Evolutionary conservation across 2,113 vertebrate genomes (phyloP), one percentile per base, ranked within the genome.

Genomic region (Diadophis punctatus): DNA sequence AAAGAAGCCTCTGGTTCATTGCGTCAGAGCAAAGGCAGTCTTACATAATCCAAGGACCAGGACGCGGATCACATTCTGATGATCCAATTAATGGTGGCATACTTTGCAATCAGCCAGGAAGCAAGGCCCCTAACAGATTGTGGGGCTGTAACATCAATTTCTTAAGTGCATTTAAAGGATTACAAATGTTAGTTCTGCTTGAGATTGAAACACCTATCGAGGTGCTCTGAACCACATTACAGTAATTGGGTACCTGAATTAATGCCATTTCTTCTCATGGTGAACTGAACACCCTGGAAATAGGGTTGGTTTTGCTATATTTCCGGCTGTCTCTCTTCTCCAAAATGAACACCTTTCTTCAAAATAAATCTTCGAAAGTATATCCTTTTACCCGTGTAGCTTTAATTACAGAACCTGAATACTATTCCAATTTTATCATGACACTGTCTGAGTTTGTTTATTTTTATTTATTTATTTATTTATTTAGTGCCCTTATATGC

Each of bases 141-240:
- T 97, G 97, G 96, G 98, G 97, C 98, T 98, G 98, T 97, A 98
- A 98, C 98, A 98, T 98, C 99, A 99, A 99, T 99, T 99, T 99
- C 98, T 97, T 99, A 99, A 99, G 99, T 99, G 99, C 99, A 99
- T 99, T 99, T 99, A 99, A 98, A 98, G 98, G 99, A 99, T 99
- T 99, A 99, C 98, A 98, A 98, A 98, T 98, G 98, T 98, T 97
- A 97, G 97, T 98, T 97, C 98, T 97, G 97, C 96, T 97, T 97
- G 95, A 98, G 98, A 98, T 94, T 96, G 96, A 98, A 98, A 98
- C 98, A 98, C 98, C 98, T 98, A 97, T 97, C 88, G 96, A 97
- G 97, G 97, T 97, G 97, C 97, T 98, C 96, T 96, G 97, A 97
- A 97, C 98, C 98, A 97, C 98, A 98, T 99, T 99, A 98, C 97